These are phyloP conservation scores for Drepana arcuata DNA, from an alignment of 1,140 invertebrate species.

Conservation along the genomic window DNA sequence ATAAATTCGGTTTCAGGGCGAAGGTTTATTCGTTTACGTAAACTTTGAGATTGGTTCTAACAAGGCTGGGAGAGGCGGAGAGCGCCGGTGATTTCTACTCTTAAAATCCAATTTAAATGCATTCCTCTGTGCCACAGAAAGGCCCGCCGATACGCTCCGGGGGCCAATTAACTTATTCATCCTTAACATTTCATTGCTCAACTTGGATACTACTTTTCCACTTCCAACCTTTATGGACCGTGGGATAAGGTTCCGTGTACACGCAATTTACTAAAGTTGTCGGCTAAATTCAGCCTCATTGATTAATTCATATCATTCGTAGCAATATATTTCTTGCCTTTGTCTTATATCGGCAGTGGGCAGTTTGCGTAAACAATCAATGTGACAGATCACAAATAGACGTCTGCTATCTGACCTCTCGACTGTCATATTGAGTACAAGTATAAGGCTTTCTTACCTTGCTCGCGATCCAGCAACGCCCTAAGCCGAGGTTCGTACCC, in stretches of 20 bases:
- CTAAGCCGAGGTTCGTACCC: too few species aligned
- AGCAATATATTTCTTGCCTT: too few species aligned
- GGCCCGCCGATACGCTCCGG: slow-evolving; percentile 61
- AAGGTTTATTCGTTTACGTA: slow-evolving; percentile 68
- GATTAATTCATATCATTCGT: too few species aligned
- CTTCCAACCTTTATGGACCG: slow-evolving; percentile 11
- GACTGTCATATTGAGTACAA: too few species aligned
- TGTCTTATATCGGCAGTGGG: too few species aligned
- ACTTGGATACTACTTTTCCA: slow-evolving; percentile 43
- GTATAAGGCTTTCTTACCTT: too few species aligned
- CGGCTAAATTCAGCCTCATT: too few species aligned
- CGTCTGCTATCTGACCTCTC: too few species aligned
- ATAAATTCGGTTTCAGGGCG: slow-evolving; percentile 46
- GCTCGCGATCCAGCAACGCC: too few species aligned
- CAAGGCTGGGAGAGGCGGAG: slow-evolving; percentile 57
- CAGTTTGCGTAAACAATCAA: too few species aligned
- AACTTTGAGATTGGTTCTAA: slow-evolving; percentile 69
- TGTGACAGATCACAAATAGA: too few species aligned
- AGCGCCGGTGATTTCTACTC: slow-evolving; percentile 65
- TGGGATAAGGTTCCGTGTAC: slow-evolving; percentile 4
- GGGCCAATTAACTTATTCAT: slow-evolving; percentile 70
- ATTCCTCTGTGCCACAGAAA: slow-evolving; percentile 68
- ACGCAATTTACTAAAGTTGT: too few species aligned
- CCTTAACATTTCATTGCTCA: slow-evolving; percentile 68
- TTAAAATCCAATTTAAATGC: slow-evolving; percentile 72